Percentiles rank a stretch among this genome's conserved stretches.
Evolutionary conservation across 2,113 vertebrate species (phyloP).

Genomic region (Illadopsis cleaveri): DNA sequence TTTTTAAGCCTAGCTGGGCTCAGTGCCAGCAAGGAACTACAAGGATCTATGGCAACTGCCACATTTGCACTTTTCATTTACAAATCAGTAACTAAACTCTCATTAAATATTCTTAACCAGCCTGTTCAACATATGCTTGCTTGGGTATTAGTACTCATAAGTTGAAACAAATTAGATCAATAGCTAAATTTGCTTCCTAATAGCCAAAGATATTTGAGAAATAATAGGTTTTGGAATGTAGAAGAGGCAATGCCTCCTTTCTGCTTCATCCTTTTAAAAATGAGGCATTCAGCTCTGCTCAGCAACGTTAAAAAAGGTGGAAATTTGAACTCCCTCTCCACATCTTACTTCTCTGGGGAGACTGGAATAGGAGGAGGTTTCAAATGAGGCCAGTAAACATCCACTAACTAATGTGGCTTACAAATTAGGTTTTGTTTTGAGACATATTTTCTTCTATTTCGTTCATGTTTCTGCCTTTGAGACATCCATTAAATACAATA

Average conservation of each 20-base stretch:
- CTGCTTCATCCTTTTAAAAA: neutral
- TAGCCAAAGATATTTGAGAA: conserved; percentile 26
- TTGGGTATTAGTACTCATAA: conserved; percentile 51
- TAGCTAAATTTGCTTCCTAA: conserved; percentile 59
- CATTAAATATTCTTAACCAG: conserved; percentile 71
- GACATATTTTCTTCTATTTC: neutral
- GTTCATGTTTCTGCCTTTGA: neutral
- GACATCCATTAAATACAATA: neutral
- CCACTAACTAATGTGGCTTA: neutral
- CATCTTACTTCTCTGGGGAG: neutral
- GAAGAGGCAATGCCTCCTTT: neutral
- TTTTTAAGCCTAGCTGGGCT: conserved; percentile 60
- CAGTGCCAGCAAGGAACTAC: conserved; percentile 44
- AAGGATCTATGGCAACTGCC: conserved; percentile 66
- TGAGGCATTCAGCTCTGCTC: neutral
- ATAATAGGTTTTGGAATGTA: neutral
- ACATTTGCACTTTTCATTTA: conserved; percentile 69
- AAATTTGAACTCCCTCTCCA: neutral
- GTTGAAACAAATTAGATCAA: conserved; percentile 63
- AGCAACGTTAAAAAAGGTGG: neutral
- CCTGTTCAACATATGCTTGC: conserved; percentile 67
- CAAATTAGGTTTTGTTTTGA: neutral
- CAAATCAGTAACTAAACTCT: conserved; percentile 67
- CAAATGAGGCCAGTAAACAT: neutral
- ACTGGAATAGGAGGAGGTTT: neutral